Evolutionary conservation across 2,888 invertebrate species (phyloP).

Genomic region (Helleia helle): DNA sequence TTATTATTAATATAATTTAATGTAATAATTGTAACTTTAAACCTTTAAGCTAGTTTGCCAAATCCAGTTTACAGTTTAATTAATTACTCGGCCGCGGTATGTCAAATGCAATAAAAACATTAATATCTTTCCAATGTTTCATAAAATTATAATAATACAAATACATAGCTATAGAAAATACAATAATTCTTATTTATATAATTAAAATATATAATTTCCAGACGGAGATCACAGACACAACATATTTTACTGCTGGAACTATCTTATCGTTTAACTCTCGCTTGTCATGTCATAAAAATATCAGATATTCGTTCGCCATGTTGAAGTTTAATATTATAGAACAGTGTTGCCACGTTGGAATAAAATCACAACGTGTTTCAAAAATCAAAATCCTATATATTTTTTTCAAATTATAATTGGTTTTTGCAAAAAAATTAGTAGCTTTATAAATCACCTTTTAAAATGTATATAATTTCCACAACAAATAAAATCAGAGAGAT

Average conservation of each 20-base stretch:
- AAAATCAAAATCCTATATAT: too few relatives aligned
- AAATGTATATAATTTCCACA: too few relatives aligned
- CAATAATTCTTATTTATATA: neutral
- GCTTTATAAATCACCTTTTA: too few relatives aligned
- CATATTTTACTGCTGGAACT: neutral
- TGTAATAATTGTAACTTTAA: neutral
- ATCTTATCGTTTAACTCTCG: neutral
- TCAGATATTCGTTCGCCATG: too few relatives aligned
- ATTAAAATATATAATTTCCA: slow-evolving; percentile 14
- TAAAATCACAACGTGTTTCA: too few relatives aligned
- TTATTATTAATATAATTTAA: neutral
- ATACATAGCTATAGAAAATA: neutral
- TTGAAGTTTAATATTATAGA: too few relatives aligned
- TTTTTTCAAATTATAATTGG: too few relatives aligned
- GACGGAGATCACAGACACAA: slow-evolving; percentile 5
- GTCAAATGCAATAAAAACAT: too few relatives aligned
- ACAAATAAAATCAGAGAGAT: slow-evolving; percentile 7
- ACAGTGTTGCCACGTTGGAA: too few relatives aligned
- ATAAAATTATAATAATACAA: neutral
- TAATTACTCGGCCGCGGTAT: neutral
- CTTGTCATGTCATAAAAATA: too few relatives aligned
- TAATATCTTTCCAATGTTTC: neutral
- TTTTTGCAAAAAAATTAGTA: too few relatives aligned
- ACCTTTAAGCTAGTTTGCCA: neutral
- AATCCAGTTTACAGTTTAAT: neutral